phyloP scores from a whole-genome alignment of 2,113 vertebrate species.

The Anas platyrhynchos region DNA sequence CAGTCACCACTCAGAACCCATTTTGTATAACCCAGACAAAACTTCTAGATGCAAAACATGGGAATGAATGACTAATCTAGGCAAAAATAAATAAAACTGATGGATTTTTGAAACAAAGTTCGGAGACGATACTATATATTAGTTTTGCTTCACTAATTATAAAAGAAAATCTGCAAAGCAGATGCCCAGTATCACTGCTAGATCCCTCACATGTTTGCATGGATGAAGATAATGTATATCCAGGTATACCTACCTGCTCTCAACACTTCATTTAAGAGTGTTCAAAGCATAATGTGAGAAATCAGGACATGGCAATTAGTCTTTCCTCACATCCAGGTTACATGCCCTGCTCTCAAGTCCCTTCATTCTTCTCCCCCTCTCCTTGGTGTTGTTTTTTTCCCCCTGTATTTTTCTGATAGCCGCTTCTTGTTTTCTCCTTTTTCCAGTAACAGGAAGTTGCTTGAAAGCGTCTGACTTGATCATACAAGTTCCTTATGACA shows the following conservation, averaged over 20 bases:
- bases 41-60: background rate
- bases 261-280: background rate
- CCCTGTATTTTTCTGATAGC: background rate
- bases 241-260: background rate
- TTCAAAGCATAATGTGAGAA: background rate
- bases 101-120: background rate
- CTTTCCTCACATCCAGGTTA: background rate
- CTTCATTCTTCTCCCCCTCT: background rate
- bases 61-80: background rate
- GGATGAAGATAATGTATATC: background rate
- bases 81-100: background rate
- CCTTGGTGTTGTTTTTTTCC: background rate
- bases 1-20: background rate
- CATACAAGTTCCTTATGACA: background rate
- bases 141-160: background rate
- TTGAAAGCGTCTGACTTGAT: background rate
- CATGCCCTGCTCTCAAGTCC: background rate
- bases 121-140: background rate
- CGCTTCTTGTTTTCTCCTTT: background rate
- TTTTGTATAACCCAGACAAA: background rate
- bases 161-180: background rate
- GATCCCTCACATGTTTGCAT: background rate
- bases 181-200: background rate
- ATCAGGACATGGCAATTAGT: background rate
- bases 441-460: conserved; percentile 1